Evolutionary conservation across 2,888 invertebrate genomes (phyloP), one percentile per base, ranked within the genome.

Genomic region (Pantelozetes paolii): DNA sequence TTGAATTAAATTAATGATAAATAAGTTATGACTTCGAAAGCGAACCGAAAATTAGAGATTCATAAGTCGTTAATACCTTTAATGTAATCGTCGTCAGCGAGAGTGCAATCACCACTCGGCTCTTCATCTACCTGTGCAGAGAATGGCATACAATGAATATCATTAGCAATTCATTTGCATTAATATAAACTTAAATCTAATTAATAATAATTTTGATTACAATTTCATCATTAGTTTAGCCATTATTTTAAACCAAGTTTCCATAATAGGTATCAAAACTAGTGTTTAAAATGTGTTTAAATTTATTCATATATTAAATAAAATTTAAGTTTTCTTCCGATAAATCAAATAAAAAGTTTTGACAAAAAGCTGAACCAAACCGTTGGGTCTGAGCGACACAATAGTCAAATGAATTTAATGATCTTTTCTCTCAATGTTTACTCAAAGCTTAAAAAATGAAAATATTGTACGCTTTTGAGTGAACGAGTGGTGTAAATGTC

Each of bases 91-190:
- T 82, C 82, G 70, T 82, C 82, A 48, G 81, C 77, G n/a, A 80
- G 77, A 28, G 78, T 76, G 0, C 79, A 78, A 73, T 81, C 81
- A 42, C 80, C 80, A 36, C 28, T 67, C n/a, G 77, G 77, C 15
- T 81, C 80, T 76, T 82, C 82, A 76, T 82, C 82, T 54, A 80
- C 81, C 79, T 81, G 77, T 50, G 8, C 3, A 62, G n/a, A n/a
- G 5, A 6, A 11, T 6, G 23, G 45, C 11, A 30, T n/a, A 62
- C 62, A 62, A 62, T 62, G 30, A 6, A 32, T 30, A 32, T 62
- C 32, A 62, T 30, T 62, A 62, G 8, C 3, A 62, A 1, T 13
- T 30, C 30, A 30, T 57, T 26, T 23, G 9, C 57, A 57, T 57
- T 57, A 20, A 57, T 15, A 20, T 26, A 18, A n/a, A 15, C 5